Base-by-base conservation (phyloP, 2,113 vertebrate species). In the Psammodynastes pulverulentus region DNA sequence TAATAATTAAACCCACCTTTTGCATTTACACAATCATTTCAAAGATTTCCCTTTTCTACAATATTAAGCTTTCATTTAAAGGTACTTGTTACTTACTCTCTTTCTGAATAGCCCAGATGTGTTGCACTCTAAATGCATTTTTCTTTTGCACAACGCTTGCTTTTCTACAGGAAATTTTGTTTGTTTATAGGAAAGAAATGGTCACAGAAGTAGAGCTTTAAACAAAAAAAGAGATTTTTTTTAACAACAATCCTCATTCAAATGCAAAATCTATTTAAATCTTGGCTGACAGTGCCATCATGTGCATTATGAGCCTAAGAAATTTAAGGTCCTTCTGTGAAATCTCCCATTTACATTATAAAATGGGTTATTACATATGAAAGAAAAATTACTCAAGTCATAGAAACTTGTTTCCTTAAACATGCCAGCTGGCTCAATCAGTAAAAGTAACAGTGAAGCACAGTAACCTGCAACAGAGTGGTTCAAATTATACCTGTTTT, bases 361-460 rank as follows among this genome's bases (percentile, higher is more conserved):
- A 95, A 88, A 91, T 12, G 10, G 5, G 3, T 39, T 56, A 93
- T 90, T 93, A 94, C 94, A 58, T 93, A 54, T 46, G 34, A 93
- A 95, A 96, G 94, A 8, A 93, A 92, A 93, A 94, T 72, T 86
- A n/a, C 58, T 89, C 5, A 21, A 54, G 93, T 89, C 84, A 85
- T 94, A 87, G 24, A 12, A 90, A 21, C 23, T 87, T 46, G 43
- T 87, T 91, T 87, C 54, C 52, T 79, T 92, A 90, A 93, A 91
- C 34, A 48, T 34, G 92, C 90, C 79, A 93, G 84, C 54, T 92
- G 85, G 5, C 86, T 95, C 93, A 0, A 94, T 86, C 52, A 1
- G 84, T 39, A 12, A 3, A 72, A 84, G 10, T 58, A 92, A 51
- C 49, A 72, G 23, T 45, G 86, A 90, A 1, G 46, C 15, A 9